A percentile compares a stretch with the other conserved stretches of the same genome.
phyloP scores from a whole-genome alignment of 2,888 invertebrate species.

The Ennomos quercinarius region DNA sequence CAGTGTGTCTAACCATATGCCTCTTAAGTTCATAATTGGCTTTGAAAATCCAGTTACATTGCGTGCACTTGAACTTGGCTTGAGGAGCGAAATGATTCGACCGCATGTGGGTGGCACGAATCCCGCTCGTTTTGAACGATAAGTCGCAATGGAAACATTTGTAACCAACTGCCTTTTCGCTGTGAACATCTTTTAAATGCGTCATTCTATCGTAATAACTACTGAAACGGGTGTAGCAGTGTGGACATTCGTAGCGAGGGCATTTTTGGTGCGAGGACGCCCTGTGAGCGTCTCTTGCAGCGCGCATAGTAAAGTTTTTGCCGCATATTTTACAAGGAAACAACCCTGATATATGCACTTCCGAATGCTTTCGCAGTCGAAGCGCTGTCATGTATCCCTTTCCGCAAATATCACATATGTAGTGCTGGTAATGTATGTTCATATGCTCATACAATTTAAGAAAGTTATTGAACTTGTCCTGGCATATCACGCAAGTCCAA shows the following conservation, averaged over 20 bases:
- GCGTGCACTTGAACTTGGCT: conserved; percentile 60
- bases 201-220: conserved; percentile 73
- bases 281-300: conserved; percentile 72
- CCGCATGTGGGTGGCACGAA: conserved; percentile 66
- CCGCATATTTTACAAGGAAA: conserved; percentile 74
- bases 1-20: conserved; percentile 72
- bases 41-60: conserved; percentile 73
- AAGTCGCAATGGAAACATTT: conserved; percentile 68
- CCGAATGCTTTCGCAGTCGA: conserved; percentile 73
- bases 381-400: conserved; percentile 78
- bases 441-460: conserved; percentile 78
- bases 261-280: conserved; percentile 69
- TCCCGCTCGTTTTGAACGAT: conserved; percentile 73
- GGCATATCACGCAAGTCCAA: conserved; percentile 72
- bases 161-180: conserved; percentile 68
- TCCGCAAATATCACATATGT: conserved; percentile 75
- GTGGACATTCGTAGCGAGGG: conserved; percentile 74
- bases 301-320: conserved; percentile 66
- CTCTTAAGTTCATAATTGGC: conserved; percentile 72
- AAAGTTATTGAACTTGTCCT: conserved; percentile 71
- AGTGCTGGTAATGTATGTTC: conserved; percentile 77
- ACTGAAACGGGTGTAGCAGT: conserved; percentile 70
- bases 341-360: conserved; percentile 71
- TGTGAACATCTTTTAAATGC: conserved; percentile 71
- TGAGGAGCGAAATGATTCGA: conserved; percentile 68